A percentile compares a stretch with the other conserved stretches of the same genome.
Evolutionary conservation across 2,888 invertebrate genomes (phyloP).

Genomic region (Apotomis turbidana): DNA sequence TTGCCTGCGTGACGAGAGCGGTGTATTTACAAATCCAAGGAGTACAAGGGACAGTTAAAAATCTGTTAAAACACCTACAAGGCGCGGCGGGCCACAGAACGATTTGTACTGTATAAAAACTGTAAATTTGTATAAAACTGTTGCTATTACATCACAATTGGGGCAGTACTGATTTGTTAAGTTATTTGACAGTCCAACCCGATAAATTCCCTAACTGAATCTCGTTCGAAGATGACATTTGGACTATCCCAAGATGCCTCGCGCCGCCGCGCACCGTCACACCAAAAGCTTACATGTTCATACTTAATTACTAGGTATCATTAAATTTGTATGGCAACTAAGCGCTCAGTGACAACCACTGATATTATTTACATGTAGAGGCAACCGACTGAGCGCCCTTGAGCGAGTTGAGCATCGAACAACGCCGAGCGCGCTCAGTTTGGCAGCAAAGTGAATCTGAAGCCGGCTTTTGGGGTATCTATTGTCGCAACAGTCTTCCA

Average conservation of each 20-base stretch:
- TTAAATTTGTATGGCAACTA: slow-evolving; percentile 82
- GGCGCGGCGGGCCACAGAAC: slow-evolving; percentile 45
- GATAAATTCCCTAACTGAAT: neutral
- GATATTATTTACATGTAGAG: slow-evolving; percentile 74
- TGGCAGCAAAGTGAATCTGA: slow-evolving; percentile 34
- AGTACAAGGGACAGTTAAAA: slow-evolving; percentile 47
- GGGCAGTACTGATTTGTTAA: slow-evolving; percentile 20
- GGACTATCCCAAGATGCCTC: neutral
- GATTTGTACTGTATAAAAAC: slow-evolving; percentile 39
- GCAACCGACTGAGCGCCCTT: slow-evolving; percentile 43
- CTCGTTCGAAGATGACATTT: neutral
- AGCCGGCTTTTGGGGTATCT: slow-evolving; percentile 47
- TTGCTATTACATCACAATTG: slow-evolving; percentile 11
- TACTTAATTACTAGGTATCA: slow-evolving; percentile 71
- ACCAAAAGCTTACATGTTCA: slow-evolving; percentile 61
- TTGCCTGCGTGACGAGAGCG: slow-evolving; percentile 40
- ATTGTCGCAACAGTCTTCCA: slow-evolving; percentile 75
- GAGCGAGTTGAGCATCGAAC: slow-evolving; percentile 12
- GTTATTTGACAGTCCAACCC: neutral
- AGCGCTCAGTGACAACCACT: slow-evolving; percentile 75
- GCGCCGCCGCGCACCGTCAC: slow-evolving; percentile 51
- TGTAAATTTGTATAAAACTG: slow-evolving; percentile 38
- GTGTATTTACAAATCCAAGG: slow-evolving; percentile 66
- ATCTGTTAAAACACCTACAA: slow-evolving; percentile 46
- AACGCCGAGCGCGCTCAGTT: slow-evolving; percentile 4